Base-by-base conservation (phyloP, 2,797 vertebrate genomes). In the Cynodonichthys magdalenae region DNA sequence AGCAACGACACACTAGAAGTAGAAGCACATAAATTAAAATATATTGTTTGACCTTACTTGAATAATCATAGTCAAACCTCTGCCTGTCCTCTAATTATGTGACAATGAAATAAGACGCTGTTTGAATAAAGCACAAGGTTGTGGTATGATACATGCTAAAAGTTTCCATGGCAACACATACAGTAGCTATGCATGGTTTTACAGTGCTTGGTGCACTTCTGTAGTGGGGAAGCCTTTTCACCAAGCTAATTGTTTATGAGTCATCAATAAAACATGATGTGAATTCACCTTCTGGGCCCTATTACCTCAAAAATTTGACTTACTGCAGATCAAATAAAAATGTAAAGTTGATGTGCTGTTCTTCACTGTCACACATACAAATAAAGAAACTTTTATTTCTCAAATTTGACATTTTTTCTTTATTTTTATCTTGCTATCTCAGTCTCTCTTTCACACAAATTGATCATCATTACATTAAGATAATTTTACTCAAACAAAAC, bases 281-380 rank as follows among this genome's bases (percentile, higher is more conserved):
- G 75, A 87, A 86, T 73, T 88, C 85, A 90, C 87, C 87, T 87
- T 89, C 84, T 90, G 89, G 90, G 89, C 90, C 87, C 83, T 57
- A 63, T 63, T 68, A 86, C 68, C 82, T 83, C 49, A 46, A 52
- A 83, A 66, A 79, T 60, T 14, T 79, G 12, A 29, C 39, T 57
- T 80, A 87, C 83, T 85, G 84, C 71, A 86, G 69, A 74, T 81
- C 53, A 77, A 89, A 88, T 89, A 91, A 90, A 92, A 79, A 78
- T 18, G 46, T 61, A 27, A 85, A 84, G 19, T 56, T 67, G 63
- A 71, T 34, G 5, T 59, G 51, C 11, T 56, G 20, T 64, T 57
- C 12, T 69, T 77, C 45, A 39, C 53, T 78, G 46, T 75, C 57
- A 34, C 14, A 68, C 15, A 5, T 3, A 41, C 29, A 14, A 39